phyloP scores from a whole-genome alignment of 2,113 vertebrate genomes.

The Neoarius graeffei region DNA sequence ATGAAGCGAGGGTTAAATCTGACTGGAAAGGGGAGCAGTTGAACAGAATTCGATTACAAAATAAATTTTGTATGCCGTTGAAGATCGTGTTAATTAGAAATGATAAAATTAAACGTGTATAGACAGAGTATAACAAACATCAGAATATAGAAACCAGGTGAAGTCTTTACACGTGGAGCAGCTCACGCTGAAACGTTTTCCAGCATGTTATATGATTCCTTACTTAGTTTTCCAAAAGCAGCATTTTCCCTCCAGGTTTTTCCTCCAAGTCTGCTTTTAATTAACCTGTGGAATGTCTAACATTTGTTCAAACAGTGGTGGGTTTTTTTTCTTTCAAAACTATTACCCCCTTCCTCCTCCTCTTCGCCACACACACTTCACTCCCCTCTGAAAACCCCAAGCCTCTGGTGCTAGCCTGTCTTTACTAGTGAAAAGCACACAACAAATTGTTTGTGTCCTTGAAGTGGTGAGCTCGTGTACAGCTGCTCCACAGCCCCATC shows the following conservation, averaged over 20 bases:
- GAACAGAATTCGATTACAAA: no score
- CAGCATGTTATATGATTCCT: background rate
- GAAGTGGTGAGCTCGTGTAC: slow-evolving; percentile 41
- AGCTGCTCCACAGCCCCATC: background rate
- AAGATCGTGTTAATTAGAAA: no score
- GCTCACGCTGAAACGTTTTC: background rate
- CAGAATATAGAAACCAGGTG: background rate
- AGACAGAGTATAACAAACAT: no score
- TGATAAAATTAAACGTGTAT: no score
- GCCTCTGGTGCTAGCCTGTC: background rate
- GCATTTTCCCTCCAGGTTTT: slow-evolving; percentile 4
- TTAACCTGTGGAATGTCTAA: slow-evolving; percentile 49
- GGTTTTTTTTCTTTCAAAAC: slow-evolving; percentile 24
- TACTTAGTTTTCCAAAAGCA: slow-evolving; percentile 7
- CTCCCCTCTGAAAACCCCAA: background rate
- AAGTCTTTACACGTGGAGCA: background rate
- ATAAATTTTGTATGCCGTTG: no score
- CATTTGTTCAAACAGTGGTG: slow-evolving; percentile 24
- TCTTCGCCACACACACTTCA: background rate
- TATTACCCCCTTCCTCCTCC: background rate
- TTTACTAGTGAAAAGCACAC: slow-evolving; percentile 29
- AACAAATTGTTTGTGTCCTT: slow-evolving; percentile 47
- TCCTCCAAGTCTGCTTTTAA: slow-evolving; percentile 45
- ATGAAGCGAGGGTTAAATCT: background rate
- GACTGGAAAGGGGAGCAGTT: no score